Conservation (phyloP, 1,140 invertebrate species). For the Microplitis mediator region DNA sequence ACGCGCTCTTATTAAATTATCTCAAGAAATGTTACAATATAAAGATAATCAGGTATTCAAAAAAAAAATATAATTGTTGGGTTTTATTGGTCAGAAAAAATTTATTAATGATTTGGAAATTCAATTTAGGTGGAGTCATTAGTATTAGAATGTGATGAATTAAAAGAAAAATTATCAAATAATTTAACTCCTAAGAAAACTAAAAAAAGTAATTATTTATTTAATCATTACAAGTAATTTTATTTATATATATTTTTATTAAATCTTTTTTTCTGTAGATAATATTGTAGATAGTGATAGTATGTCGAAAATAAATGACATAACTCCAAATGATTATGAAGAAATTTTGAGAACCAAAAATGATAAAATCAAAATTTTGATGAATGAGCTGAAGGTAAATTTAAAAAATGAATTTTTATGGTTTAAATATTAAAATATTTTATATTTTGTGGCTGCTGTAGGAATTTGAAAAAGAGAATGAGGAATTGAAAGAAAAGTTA, state of each 20-base stretch:
- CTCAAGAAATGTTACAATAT: conserved; percentile 70
- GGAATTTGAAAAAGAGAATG: conserved; percentile 72
- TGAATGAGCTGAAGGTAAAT: conserved; percentile 69
- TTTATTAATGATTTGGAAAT: not conserved
- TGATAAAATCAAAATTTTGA: conserved; percentile 70
- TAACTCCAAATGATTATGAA: conserved; percentile 56
- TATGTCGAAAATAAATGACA: conserved; percentile 36
- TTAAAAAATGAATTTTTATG: not conserved
- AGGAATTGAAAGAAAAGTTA: conserved; percentile 66
- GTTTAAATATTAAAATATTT: conserved; percentile 19
- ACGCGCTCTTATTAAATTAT: conserved; percentile 63
- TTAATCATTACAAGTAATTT: not conserved
- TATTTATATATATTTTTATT: not conserved
- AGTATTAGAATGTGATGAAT: conserved; percentile 60
- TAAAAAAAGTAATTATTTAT: conserved; percentile 35
- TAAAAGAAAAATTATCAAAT: conserved; percentile 51
- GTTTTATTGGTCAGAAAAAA: not conserved
- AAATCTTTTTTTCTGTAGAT: not conserved
- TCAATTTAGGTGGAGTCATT: conserved; percentile 59
- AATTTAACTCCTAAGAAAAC: conserved; percentile 43
- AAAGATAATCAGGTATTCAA: conserved; percentile 69
- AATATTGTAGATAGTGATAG: conserved; percentile 23
- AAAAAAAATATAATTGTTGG: not conserved
- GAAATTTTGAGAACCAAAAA: conserved; percentile 68
- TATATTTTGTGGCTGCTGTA: conserved; percentile 39